These are phyloP conservation scores for Hiodon alosoides DNA, from an alignment of 2,113 vertebrate genomes.

Conservation along the genomic window DNA sequence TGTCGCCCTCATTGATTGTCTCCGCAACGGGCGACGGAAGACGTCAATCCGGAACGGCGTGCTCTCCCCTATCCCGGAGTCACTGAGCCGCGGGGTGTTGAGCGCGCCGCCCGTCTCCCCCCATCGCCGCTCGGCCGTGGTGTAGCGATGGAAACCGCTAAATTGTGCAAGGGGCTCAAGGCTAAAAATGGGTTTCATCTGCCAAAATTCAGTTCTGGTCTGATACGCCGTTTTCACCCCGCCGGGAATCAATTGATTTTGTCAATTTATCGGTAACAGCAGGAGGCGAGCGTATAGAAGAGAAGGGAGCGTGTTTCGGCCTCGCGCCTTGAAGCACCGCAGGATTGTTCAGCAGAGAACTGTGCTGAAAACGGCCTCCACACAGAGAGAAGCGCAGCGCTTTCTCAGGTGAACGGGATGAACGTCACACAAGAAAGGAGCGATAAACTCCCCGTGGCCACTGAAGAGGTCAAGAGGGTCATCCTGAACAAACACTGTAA, in stretches of 20 bases:
- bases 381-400: no score
- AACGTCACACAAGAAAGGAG: no score
- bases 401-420: no score
- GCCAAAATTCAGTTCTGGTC: slow-evolving; percentile 18
- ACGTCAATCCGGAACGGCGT: slow-evolving; percentile 17
- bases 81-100: slow-evolving; percentile 24
- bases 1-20: slow-evolving; percentile 34
- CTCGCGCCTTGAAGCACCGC: no score
- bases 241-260: slow-evolving; percentile 16
- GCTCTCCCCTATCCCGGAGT: slow-evolving; percentile 13
- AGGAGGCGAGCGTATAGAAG: no score
- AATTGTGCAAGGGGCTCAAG: slow-evolving; percentile 12
- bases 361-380: no score
- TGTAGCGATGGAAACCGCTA: slow-evolving; percentile 10
- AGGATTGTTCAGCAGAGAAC: no score
- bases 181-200: slow-evolving; percentile 11
- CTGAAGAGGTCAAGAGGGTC: no score
- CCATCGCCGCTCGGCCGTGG: slow-evolving; percentile 41
- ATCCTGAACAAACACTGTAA: no score
- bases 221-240: slow-evolving; percentile 16
- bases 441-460: no score
- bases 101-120: slow-evolving; percentile 22
- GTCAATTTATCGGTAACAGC: slow-evolving; percentile 12
- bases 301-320: no score
- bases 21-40: slow-evolving; percentile 36